Conservation (phyloP, 2,113 vertebrate genomes). For the Sorex araneus region DNA sequence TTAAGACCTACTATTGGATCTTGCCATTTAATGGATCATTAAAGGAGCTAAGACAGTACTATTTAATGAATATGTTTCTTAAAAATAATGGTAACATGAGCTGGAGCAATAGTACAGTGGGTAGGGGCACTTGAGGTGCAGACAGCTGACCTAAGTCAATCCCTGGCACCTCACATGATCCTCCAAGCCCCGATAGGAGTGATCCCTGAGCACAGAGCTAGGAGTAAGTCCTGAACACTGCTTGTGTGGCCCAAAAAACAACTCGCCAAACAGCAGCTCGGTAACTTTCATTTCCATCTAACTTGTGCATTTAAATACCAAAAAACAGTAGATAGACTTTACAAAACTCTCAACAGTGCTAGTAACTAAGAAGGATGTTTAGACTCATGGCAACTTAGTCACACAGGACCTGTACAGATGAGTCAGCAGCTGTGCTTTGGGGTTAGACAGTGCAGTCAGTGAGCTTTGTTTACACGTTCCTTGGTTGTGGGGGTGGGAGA, state of each 20-base stretch:
- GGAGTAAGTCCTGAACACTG: too few species aligned
- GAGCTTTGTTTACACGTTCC: background rate
- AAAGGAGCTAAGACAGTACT: conserved; percentile 21
- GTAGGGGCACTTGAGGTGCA: too few species aligned
- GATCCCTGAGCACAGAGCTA: too few species aligned
- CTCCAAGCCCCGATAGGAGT: too few species aligned
- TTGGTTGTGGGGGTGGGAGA: background rate
- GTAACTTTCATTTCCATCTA: too few species aligned
- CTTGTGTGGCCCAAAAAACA: too few species aligned
- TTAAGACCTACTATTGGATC: conserved; percentile 15
- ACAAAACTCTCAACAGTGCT: background rate
- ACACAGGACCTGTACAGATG: background rate
- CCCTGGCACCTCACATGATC: too few species aligned
- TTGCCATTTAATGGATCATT: conserved; percentile 15
- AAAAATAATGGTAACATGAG: background rate
- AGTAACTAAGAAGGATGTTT: background rate
- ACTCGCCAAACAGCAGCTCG: too few species aligned
- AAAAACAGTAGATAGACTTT: background rate
- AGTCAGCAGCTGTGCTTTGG: background rate
- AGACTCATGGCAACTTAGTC: conserved; percentile 6
- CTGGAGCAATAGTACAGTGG: too few species aligned
- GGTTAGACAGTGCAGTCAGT: background rate
- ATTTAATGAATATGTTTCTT: conserved; percentile 23
- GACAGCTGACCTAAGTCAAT: too few species aligned
- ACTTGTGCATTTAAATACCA: conserved; percentile 37